Percentiles rank a stretch among this genome's conserved stretches.
phyloP scores from a whole-genome alignment of 2,113 vertebrate genomes.

The Pogonocichla stellata region DNA sequence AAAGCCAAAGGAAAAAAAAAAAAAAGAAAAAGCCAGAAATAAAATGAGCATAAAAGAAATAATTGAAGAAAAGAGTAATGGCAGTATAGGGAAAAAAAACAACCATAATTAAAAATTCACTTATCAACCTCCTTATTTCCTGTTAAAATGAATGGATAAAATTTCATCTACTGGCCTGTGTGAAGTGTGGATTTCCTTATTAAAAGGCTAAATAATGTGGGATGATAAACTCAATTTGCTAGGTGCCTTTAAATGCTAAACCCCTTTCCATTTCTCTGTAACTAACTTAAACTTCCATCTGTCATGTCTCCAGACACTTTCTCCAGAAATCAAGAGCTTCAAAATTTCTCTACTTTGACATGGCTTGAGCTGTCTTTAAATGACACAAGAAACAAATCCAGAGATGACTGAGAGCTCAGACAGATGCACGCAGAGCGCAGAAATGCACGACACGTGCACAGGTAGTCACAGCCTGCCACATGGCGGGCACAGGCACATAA shows the following conservation, averaged over 20 bases:
- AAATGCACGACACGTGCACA: accelerated
- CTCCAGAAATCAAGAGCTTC: not conserved
- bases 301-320: not conserved
- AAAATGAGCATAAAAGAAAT: not conserved
- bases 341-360: not conserved
- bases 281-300: not conserved
- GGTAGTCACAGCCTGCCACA: not conserved
- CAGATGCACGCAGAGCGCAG: not conserved
- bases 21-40: not conserved
- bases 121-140: accelerated
- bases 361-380: not conserved
- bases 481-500: not conserved
- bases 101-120: not conserved
- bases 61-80: not conserved
- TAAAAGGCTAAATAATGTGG: not conserved
- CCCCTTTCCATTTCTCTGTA: not conserved
- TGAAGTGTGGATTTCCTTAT: not conserved
- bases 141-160: not conserved
- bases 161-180: not conserved
- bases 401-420: not conserved
- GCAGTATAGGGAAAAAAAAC: not conserved
- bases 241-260: not conserved
- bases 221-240: not conserved
- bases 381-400: not conserved
- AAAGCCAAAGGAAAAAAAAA: not conserved